Evolutionary conservation across 2,797 vertebrate genomes (phyloP).

Genomic region (Manis pentadactyla): DNA sequence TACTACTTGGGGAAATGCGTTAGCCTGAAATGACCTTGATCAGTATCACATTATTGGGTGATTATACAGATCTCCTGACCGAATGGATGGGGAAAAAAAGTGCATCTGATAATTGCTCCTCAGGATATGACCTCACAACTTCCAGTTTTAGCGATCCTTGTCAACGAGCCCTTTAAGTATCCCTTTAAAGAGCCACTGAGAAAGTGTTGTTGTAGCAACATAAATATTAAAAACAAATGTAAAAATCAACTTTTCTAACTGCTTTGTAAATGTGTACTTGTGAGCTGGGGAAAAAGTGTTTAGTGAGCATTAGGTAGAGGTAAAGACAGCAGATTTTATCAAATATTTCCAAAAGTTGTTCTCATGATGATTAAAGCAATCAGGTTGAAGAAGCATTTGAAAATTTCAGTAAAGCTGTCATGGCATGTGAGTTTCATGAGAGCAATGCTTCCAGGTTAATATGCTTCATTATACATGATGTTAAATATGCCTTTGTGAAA

Average conservation of each 20-base stretch:
- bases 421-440: background rate
- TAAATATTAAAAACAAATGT: background rate
- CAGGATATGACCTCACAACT: background rate
- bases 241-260: background rate
- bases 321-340: background rate
- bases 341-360: background rate
- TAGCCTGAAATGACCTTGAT: slow-evolving; percentile 31
- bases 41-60: background rate
- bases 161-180: background rate
- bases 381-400: background rate
- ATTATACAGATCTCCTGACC: background rate
- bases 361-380: background rate
- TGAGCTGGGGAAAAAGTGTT: background rate
- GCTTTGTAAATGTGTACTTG: background rate
- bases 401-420: background rate
- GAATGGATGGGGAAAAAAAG: background rate
- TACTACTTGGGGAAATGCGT: background rate
- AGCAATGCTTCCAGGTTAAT: background rate
- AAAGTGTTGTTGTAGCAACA: background rate
- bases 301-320: background rate
- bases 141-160: background rate
- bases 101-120: background rate
- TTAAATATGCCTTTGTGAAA: background rate
- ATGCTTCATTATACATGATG: background rate
- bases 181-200: background rate